These are phyloP conservation scores for Platycheirus rosarum DNA, from an alignment of 2,888 invertebrate species.

Conservation along the genomic window DNA sequence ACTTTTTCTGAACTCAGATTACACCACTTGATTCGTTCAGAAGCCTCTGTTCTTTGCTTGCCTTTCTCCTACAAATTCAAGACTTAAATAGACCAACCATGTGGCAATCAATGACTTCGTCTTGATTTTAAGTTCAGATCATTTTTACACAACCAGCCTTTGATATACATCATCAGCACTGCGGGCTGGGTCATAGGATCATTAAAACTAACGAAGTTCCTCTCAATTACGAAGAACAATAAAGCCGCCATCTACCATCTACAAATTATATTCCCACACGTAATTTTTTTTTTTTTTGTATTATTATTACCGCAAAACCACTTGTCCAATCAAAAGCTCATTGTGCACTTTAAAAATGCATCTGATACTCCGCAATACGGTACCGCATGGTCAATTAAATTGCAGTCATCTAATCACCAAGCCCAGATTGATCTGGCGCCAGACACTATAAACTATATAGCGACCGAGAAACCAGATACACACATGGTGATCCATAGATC, in stretches of 20 bases:
- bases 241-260: constrained; percentile 20
- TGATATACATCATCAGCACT: too few relatives aligned
- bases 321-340: constrained; percentile 57
- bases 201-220: neutral
- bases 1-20: too few relatives aligned
- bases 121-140: too few relatives aligned
- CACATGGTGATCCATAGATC: constrained; percentile 46
- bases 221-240: constrained; percentile 29
- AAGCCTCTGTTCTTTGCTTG: too few relatives aligned
- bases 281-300: constrained; percentile 7
- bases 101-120: too few relatives aligned
- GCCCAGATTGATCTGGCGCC: constrained; percentile 71
- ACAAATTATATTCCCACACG: constrained; percentile 35
- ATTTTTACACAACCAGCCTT: too few relatives aligned
- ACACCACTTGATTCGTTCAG: too few relatives aligned
- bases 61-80: too few relatives aligned
- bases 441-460: constrained; percentile 35
- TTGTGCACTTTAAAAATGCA: constrained; percentile 21
- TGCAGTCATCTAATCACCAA: constrained; percentile 66
- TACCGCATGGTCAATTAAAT: constrained; percentile 59
- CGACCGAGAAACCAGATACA: constrained; percentile 47
- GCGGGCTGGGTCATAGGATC: too few relatives aligned
- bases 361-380: neutral
- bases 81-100: too few relatives aligned
- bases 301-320: constrained; percentile 31